Base-by-base conservation (phyloP, 2,113 vertebrate genomes). In the Maccullochella peelii region DNA sequence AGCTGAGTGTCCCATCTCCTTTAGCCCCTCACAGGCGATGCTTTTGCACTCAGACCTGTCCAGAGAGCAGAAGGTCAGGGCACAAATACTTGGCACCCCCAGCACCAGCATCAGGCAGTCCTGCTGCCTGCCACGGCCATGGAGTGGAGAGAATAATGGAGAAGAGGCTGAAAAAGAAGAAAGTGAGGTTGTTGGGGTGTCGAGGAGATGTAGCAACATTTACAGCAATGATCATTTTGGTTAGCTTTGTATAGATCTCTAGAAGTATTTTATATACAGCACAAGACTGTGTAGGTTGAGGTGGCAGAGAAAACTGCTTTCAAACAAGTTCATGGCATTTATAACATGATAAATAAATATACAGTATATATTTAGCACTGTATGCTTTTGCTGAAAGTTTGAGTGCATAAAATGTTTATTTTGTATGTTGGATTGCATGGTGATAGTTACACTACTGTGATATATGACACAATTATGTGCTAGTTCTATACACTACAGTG, bases 11-110 rank as follows among this genome's bases (percentile, higher is more conserved):
- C 86, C 85, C 74, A 68, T 82, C 80, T 89, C 87, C 55, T 86
- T 80, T 82, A 63, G 80, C 84, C 80, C 81, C 73, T 89, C 76
- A 23, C 59, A 67, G 70, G 57, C 44, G 44, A 82, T 69, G 85
- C 76, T 74, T 89, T 86, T n/a, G 52, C 88, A 57, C 77, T 83
- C 78, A 77, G 84, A 86, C 73, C 77, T 79, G 88, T 80, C 80
- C 88, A 73, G 75, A 84, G 85, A 88, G 85, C 79, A 63, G 44
- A 55, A 79, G 90, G 87, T 91, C 88, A 82, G 79, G 84, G 73
- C 77, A 69, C 36, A 80, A 75, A 82, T 50, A 68, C 84, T 72
- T 74, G 83, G 73, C 80, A 69, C 49, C 75, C 54, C 33, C 58
- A 18, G 71, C 66, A 38, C 50, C 77, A 76, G 59, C 65, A 73